A percentile compares a stretch with the other conserved stretches of the same genome.
phyloP scores from a whole-genome alignment of 2,888 invertebrate genomes.

The Megaustenia siamemsis region DNA sequence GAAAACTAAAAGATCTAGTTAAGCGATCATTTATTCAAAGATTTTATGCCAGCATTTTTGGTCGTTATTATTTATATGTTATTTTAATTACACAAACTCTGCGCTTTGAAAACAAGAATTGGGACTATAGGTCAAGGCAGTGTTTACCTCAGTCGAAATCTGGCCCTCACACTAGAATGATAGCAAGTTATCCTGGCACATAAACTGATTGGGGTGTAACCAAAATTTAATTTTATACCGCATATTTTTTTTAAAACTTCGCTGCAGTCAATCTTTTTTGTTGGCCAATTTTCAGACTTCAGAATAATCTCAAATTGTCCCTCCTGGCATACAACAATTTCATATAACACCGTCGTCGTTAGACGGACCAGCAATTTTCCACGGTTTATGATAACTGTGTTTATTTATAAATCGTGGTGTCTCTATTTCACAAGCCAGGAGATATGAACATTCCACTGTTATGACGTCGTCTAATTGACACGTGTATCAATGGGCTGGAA shows the following conservation, averaged over 20 bases:
- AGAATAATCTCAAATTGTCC: too few relatives aligned
- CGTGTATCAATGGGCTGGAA: constrained; percentile 46
- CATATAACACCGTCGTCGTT: not conserved
- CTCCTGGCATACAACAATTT: not conserved
- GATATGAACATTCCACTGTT: constrained; percentile 41
- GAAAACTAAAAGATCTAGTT: too few relatives aligned
- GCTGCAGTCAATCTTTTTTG: not conserved
- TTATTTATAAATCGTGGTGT: constrained; percentile 30
- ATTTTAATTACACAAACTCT: too few relatives aligned
- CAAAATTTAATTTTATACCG: constrained; percentile 21
- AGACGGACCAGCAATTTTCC: not conserved
- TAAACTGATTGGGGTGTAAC: not conserved
- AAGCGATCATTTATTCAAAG: too few relatives aligned
- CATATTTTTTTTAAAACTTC: not conserved
- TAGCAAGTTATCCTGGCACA: not conserved
- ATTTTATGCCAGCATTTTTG: too few relatives aligned
- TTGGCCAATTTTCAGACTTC: not conserved
- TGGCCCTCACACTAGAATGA: not conserved
- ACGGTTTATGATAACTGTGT: not conserved
- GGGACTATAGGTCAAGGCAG: not conserved
- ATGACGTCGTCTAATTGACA: constrained; percentile 25
- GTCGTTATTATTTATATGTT: too few relatives aligned
- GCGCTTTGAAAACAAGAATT: too few relatives aligned
- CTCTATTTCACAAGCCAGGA: constrained; percentile 35
- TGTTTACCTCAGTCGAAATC: not conserved